Evolutionary conservation across 2,797 vertebrate species (phyloP).

Genomic region (Acanthurus leucopareius): DNA sequence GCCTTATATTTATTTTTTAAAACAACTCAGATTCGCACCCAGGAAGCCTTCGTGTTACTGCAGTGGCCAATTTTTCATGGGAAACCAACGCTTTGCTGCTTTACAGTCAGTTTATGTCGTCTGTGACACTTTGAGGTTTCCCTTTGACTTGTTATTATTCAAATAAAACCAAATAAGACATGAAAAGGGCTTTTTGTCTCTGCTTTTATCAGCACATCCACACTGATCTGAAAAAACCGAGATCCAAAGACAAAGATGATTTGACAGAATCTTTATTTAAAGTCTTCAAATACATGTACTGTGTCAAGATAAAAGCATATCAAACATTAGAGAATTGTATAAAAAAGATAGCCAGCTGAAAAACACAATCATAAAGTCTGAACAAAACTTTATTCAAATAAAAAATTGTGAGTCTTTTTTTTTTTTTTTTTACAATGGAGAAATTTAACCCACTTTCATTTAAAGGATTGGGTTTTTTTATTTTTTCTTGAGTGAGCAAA

Average conservation of each 20-base stretch:
- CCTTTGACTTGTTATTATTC: slow-evolving; percentile 40
- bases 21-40: slow-evolving; percentile 19
- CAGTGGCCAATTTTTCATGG: slow-evolving; percentile 17
- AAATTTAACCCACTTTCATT: not conserved
- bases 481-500: no score
- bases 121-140: slow-evolving; percentile 33
- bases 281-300: not conserved
- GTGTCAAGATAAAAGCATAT: slow-evolving; percentile 26
- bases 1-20: slow-evolving; percentile 50
- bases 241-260: not conserved
- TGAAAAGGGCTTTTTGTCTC: not conserved
- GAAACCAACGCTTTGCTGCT: slow-evolving; percentile 61
- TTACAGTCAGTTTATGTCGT: slow-evolving; percentile 27
- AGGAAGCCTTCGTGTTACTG: slow-evolving; percentile 43
- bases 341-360: slow-evolving; percentile 12
- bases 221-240: not conserved
- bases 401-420: not conserved
- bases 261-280: slow-evolving; percentile 60
- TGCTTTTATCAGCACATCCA: slow-evolving; percentile 10
- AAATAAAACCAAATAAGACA: slow-evolving; percentile 68
- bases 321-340: slow-evolving; percentile 29
- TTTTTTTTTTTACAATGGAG: not conserved
- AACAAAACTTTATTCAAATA: not conserved
- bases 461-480: not conserved
- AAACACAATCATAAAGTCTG: slow-evolving; percentile 12